phyloP scores from a whole-genome alignment of 2,888 invertebrate species.

The Hypsopygia costalis region DNA sequence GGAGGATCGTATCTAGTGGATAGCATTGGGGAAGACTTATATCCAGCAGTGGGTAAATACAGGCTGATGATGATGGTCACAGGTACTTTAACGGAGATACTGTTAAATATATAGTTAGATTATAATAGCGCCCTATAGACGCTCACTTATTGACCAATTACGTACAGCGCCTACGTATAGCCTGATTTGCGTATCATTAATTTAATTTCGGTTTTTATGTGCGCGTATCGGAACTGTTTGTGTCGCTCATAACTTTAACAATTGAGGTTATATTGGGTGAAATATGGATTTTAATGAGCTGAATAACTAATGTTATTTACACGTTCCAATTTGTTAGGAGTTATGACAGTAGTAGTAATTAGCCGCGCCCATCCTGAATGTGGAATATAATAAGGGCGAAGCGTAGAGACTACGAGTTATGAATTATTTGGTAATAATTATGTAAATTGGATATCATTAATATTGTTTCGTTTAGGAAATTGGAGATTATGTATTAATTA shows the following conservation, averaged over 20 bases:
- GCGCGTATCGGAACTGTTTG: conserved; percentile 4
- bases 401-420: not conserved
- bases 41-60: no score
- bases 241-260: not conserved
- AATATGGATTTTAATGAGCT: conserved; percentile 7
- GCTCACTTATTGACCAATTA: conserved; percentile 54
- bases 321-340: conserved; percentile 5
- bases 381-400: not conserved
- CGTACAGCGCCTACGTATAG: conserved; percentile 42
- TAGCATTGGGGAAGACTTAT: no score
- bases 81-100: no score
- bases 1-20: no score
- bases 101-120: no score
- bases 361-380: not conserved
- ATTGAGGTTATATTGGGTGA: conserved; percentile 1
- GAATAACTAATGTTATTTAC: conserved; percentile 10
- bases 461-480: no score
- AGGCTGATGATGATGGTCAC: no score
- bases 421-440: not conserved
- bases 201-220: conserved; percentile 22
- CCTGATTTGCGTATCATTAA: conserved; percentile 42
- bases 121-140: conserved; percentile 19
- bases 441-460: not conserved
- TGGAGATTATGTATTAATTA: no score
- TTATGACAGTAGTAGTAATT: not conserved